These are phyloP conservation scores for Thyatira batis DNA, from an alignment of 2,888 invertebrate species.

Conservation along the genomic window DNA sequence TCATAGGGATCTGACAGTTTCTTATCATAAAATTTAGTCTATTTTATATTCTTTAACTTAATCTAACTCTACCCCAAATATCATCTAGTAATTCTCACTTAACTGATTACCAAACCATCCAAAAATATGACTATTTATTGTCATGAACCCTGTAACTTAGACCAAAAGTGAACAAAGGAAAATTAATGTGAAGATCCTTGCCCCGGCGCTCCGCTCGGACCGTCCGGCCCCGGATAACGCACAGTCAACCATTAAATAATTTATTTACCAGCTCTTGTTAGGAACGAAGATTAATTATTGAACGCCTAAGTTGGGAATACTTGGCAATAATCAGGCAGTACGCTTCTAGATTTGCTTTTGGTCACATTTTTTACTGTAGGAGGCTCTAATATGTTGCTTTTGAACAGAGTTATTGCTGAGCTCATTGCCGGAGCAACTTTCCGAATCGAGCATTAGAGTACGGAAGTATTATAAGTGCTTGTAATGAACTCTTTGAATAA, in stretches of 20 bases:
- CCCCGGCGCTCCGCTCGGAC: conserved; percentile 15
- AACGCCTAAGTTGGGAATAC: conserved; percentile 3
- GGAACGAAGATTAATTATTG: conserved; percentile 23
- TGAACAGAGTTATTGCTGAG: too few relatives aligned
- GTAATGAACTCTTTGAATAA: too few relatives aligned
- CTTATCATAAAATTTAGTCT: too few relatives aligned
- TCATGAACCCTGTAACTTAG: conserved; percentile 2
- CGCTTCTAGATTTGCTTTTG: neutral
- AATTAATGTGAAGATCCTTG: conserved; percentile 36
- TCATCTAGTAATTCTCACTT: neutral
- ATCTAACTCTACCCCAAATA: too few relatives aligned
- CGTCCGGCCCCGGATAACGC: conserved; percentile 26
- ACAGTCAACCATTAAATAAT: conserved; percentile 41
- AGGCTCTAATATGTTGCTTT: too few relatives aligned
- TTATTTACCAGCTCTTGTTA: conserved; percentile 23
- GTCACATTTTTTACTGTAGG: neutral
- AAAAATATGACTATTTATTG: too few relatives aligned
- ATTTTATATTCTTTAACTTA: too few relatives aligned
- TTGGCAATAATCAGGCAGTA: neutral
- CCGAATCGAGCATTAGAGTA: too few relatives aligned
- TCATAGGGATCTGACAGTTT: too few relatives aligned
- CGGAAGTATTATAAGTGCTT: too few relatives aligned
- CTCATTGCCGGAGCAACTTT: too few relatives aligned
- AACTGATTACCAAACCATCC: neutral
- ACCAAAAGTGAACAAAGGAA: conserved; percentile 22